These are phyloP conservation scores for Xyrauchen texanus DNA, from an alignment of 2,113 vertebrate genomes.

Conservation along the genomic window DNA sequence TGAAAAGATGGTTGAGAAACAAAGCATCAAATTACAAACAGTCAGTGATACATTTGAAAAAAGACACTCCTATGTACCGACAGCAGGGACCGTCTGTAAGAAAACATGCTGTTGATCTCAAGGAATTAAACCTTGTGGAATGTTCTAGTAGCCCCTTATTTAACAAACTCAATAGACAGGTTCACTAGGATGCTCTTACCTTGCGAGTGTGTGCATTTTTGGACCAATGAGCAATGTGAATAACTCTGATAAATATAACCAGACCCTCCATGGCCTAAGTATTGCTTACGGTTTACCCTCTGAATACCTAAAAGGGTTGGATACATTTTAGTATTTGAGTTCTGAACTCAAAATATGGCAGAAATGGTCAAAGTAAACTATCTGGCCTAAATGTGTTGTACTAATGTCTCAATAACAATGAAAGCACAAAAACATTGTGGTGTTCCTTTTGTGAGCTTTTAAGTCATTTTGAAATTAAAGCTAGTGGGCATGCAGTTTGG, in stretches of 20 bases:
- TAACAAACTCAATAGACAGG: neutral
- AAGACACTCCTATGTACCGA: neutral
- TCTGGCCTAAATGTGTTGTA: no score
- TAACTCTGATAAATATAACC: neutral
- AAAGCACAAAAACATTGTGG: no score
- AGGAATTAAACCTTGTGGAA: neutral
- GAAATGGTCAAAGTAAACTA: neutral
- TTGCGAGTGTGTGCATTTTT: neutral
- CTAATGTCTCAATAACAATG: no score
- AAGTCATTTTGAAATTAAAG: neutral
- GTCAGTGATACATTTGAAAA: conserved; percentile 29
- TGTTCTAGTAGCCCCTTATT: neutral
- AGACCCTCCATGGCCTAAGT: neutral
- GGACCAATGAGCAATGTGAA: neutral
- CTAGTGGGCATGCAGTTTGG: neutral
- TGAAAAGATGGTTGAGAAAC: conserved; percentile 43
- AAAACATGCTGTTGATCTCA: conserved; percentile 21
- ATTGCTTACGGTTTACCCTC: neutral
- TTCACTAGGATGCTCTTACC: neutral
- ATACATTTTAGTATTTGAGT: neutral
- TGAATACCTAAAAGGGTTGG: neutral
- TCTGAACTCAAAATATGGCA: neutral
- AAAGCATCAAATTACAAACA: conserved; percentile 45
- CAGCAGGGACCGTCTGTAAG: neutral
- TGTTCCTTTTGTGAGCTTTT: neutral